phyloP scores from a whole-genome alignment of 2,797 vertebrate species.

The Eutrigla gurnardus region DNA sequence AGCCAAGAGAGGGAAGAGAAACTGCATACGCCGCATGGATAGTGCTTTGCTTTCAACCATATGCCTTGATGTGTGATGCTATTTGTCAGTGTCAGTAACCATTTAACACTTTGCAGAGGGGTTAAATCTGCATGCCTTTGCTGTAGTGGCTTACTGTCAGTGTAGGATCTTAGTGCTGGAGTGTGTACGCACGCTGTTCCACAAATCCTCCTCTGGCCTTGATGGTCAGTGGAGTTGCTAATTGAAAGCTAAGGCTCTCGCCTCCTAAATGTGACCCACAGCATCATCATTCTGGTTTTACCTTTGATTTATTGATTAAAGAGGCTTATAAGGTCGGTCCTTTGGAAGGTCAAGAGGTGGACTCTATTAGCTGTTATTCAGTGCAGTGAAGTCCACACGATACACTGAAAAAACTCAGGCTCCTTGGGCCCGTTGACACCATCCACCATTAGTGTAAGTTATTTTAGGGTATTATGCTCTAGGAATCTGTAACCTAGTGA shows the following conservation, averaged over 20 bases:
- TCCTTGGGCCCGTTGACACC: background rate
- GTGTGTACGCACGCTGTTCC: slow-evolving; percentile 5
- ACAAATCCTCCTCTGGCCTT: slow-evolving; percentile 52
- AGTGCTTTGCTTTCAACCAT: slow-evolving; percentile 59
- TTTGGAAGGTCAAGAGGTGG: slow-evolving; percentile 50
- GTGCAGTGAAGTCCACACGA: slow-evolving; percentile 10
- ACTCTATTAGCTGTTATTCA: slow-evolving; percentile 42
- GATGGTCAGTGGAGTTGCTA: slow-evolving; percentile 57
- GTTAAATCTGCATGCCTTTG: slow-evolving; percentile 29
- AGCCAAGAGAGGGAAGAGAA: slow-evolving; percentile 52
- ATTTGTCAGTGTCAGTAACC: slow-evolving; percentile 56
- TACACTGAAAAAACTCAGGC: slow-evolving; percentile 17
- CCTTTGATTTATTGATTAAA: slow-evolving; percentile 71
- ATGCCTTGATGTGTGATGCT: slow-evolving; percentile 56
- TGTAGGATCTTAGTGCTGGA: background rate
- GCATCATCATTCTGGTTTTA: slow-evolving; percentile 69
- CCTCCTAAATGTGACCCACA: slow-evolving; percentile 31
- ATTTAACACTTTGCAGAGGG: slow-evolving; percentile 37
- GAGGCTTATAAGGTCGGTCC: slow-evolving; percentile 53
- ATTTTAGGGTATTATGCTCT: background rate
- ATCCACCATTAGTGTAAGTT: slow-evolving; percentile 7
- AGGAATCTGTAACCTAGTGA: background rate
- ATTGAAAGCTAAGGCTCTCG: slow-evolving; percentile 45
- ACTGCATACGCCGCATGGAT: slow-evolving; percentile 35
- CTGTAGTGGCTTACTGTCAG: slow-evolving; percentile 6